Evolutionary conservation across 2,888 invertebrate species (phyloP).

Genomic region (Epicampocera succincta): DNA sequence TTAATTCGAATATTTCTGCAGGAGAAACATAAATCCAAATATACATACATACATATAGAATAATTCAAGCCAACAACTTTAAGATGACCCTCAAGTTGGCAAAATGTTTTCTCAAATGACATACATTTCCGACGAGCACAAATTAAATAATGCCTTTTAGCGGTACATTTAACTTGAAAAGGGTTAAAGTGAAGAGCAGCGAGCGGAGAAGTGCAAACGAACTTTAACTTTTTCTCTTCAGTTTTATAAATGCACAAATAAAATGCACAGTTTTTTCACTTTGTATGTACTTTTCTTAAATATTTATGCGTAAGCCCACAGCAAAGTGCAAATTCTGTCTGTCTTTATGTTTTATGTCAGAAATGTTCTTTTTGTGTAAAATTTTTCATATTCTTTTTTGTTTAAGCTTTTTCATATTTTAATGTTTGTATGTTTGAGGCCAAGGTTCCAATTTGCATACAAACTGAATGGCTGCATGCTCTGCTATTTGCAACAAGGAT

Average conservation of each 20-base stretch:
- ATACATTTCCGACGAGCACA: constrained; percentile 37
- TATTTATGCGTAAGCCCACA: constrained; percentile 63
- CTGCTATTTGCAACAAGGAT: constrained; percentile 35
- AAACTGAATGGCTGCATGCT: constrained; percentile 25
- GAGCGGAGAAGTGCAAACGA: constrained; percentile 13
- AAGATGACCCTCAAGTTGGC: constrained; percentile 23
- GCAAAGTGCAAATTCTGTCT: constrained; percentile 47
- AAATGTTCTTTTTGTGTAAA: constrained; percentile 46
- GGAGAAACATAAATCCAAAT: too few species aligned
- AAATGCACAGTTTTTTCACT: constrained; percentile 15
- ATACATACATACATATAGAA: not conserved
- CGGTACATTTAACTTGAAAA: constrained; percentile 39
- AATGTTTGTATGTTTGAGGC: constrained; percentile 49
- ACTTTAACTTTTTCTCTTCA: constrained; percentile 11
- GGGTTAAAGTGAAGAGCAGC: constrained; percentile 37
- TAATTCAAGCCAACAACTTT: not conserved
- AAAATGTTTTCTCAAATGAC: constrained; percentile 20
- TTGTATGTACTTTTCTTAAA: constrained; percentile 46
- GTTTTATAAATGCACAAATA: constrained; percentile 16
- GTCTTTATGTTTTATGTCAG: constrained; percentile 35
- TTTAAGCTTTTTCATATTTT: constrained; percentile 37
- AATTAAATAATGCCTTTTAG: constrained; percentile 47
- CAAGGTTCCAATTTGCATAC: constrained; percentile 62
- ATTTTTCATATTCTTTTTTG: constrained; percentile 38
- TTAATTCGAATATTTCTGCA: too few species aligned